Evolutionary conservation across 2,888 invertebrate species (phyloP).

Genomic region (Pachymerium ferrugineum): DNA sequence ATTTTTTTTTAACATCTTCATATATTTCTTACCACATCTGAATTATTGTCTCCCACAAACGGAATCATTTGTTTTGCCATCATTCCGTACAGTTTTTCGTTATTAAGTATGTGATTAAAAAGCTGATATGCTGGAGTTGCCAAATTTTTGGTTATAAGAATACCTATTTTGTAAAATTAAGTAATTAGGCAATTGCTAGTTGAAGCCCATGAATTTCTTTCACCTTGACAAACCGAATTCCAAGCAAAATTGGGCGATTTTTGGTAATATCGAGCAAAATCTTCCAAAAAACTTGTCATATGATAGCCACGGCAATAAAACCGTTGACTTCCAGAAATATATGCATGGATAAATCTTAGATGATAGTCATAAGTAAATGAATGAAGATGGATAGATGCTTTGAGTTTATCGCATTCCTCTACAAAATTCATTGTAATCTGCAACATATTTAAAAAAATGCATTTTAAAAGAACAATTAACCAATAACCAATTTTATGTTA

Average conservation of each 20-base stretch:
- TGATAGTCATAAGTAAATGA: conserved; percentile 74
- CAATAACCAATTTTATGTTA: conserved; percentile 41
- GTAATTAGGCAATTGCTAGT: neutral
- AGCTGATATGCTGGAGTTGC: conserved; percentile 60
- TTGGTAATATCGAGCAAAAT: conserved; percentile 69
- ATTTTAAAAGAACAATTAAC: neutral
- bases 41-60: conserved; percentile 39
- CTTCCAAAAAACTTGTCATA: conserved; percentile 64
- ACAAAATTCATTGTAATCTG: conserved; percentile 60
- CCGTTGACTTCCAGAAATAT: conserved; percentile 56
- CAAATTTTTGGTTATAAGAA: conserved; percentile 56
- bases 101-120: conserved; percentile 63
- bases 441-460: neutral
- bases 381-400: conserved; percentile 66
- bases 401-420: conserved; percentile 64
- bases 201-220: neutral
- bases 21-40: conserved; percentile 46
- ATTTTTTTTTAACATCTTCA: too few species aligned
- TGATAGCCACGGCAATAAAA: conserved; percentile 61
- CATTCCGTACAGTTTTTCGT: conserved; percentile 63
- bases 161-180: conserved; percentile 48
- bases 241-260: conserved; percentile 70
- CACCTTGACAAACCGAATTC: conserved; percentile 65
- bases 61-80: conserved; percentile 59
- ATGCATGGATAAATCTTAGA: conserved; percentile 61